These are phyloP conservation scores for Acanthaster planci DNA, from an alignment of 35 echinoderm and acorn worm species.

Conservation along the genomic window DNA sequence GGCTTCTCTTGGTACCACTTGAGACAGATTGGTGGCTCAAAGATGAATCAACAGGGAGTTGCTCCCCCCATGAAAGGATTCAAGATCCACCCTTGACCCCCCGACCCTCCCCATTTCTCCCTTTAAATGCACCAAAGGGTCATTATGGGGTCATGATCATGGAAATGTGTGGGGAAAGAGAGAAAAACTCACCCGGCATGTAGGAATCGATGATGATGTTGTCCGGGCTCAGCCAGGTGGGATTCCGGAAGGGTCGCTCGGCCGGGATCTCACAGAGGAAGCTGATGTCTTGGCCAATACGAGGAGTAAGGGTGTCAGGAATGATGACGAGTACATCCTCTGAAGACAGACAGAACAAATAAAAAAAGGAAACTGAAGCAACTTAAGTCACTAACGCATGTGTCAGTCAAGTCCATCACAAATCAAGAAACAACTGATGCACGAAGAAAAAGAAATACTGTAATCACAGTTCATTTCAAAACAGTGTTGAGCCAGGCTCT, in stretches of 20 bases:
- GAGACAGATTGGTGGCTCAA: too few species aligned
- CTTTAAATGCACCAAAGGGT: too few species aligned
- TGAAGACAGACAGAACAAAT: too few species aligned
- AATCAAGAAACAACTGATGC: neutral
- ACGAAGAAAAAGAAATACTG: too few species aligned
- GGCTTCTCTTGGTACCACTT: too few species aligned
- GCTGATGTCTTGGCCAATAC: constrained; percentile 48
- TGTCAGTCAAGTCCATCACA: neutral
- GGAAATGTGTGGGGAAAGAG: neutral
- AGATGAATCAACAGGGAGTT: too few species aligned
- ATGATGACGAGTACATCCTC: constrained; percentile 15
- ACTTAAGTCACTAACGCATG: neutral
- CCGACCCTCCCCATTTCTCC: too few species aligned
- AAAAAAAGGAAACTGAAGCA: neutral
- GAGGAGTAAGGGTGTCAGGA: constrained; percentile 38
- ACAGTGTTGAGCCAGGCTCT: too few species aligned
- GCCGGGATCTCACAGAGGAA: constrained; percentile 61
- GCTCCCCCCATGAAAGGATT: too few species aligned
- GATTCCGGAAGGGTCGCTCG: constrained; percentile 41
- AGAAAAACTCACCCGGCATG: neutral
- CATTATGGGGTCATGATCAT: too few species aligned
- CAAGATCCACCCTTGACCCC: too few species aligned
- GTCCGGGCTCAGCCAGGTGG: constrained; percentile 47
- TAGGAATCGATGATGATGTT: neutral
- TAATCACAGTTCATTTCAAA: too few species aligned